These are phyloP conservation scores for Drosophila hamatofila DNA, from an alignment of 2,888 invertebrate species.

Conservation along the genomic window DNA sequence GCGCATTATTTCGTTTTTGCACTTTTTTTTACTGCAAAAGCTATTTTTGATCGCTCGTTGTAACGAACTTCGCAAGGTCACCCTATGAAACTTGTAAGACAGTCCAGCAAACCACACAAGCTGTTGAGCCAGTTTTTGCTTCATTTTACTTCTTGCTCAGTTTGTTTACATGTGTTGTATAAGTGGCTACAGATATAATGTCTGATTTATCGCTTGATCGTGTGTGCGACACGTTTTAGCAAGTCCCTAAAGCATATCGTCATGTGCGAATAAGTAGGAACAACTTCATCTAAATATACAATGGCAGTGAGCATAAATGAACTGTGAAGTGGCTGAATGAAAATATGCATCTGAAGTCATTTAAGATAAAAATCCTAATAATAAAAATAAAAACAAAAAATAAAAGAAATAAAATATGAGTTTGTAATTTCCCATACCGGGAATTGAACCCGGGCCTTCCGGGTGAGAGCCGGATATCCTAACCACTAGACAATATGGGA, in stretches of 20 bases:
- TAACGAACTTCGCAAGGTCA: conserved; percentile 41
- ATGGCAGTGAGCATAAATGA: neutral
- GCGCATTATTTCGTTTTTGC: conserved; percentile 86
- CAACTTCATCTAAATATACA: conserved; percentile 5
- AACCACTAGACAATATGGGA: conserved; percentile 85
- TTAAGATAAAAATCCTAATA: too few species aligned
- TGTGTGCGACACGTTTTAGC: conserved; percentile 6
- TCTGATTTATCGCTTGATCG: conserved; percentile 33
- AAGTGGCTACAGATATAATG: conserved; percentile 33
- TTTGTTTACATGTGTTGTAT: conserved; percentile 26
- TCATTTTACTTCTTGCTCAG: conserved; percentile 15
- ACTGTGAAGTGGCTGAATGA: neutral
- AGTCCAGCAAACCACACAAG: conserved; percentile 27
- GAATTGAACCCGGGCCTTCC: conserved; percentile 92
- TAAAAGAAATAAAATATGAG: too few species aligned
- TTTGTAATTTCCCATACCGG: conserved; percentile 95
- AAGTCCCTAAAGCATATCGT: conserved; percentile 20
- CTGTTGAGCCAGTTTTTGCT: conserved; percentile 46
- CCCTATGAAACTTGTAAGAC: conserved; percentile 35
- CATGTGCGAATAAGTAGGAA: conserved; percentile 11
- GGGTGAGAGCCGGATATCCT: conserved; percentile 85
- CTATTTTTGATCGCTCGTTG: conserved; percentile 11
- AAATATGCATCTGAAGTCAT: neutral
- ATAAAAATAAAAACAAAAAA: too few species aligned
- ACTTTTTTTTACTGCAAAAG: neutral